Evolutionary conservation across 2,113 vertebrate genomes (phyloP).

Genomic region (Stercorarius parasiticus): DNA sequence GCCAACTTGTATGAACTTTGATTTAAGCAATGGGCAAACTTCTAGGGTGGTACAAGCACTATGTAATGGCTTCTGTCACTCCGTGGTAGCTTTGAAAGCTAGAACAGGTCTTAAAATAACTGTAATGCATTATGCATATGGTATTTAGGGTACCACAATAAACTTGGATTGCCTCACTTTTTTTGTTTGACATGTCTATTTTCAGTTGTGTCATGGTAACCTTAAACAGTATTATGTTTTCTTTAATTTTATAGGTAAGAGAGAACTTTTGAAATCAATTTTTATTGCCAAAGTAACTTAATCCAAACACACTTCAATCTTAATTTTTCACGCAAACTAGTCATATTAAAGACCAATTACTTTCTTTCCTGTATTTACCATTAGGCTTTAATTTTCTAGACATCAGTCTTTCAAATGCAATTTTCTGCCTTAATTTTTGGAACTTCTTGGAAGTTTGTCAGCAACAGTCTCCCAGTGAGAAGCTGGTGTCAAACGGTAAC

Average conservation of each 20-base stretch:
- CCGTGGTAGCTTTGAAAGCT: background rate
- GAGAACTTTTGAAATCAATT: background rate
- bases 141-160: background rate
- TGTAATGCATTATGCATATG: background rate
- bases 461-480: background rate
- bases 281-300: background rate
- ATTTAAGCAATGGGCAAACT: background rate
- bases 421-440: background rate
- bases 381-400: background rate
- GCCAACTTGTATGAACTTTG: background rate
- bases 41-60: background rate
- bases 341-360: background rate
- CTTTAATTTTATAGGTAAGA: background rate
- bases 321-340: background rate
- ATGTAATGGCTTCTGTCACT: background rate
- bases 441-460: background rate
- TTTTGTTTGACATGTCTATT: background rate
- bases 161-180: background rate
- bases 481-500: background rate
- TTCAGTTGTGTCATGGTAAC: background rate
- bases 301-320: background rate
- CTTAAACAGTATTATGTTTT: background rate
- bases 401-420: background rate
- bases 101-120: slow-evolving; percentile 1
- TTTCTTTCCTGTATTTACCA: background rate